A percentile compares a stretch with the other conserved stretches of the same genome.
phyloP scores from a whole-genome alignment of 92 coral and sea anemone genomes.

The Porites divaricata region DNA sequence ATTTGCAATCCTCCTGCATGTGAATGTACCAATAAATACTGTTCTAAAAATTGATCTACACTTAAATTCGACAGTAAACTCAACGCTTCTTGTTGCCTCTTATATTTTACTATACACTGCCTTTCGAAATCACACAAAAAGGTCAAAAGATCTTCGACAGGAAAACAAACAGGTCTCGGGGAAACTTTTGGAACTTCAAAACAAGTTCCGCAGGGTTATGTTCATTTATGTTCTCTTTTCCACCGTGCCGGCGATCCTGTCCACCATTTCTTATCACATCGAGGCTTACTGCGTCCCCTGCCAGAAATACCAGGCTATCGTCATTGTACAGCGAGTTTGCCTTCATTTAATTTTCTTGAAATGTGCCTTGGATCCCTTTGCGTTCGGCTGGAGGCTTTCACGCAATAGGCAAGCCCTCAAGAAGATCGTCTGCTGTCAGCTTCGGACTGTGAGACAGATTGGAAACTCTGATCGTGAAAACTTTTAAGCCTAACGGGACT shows the following conservation, averaged over 20 bases:
- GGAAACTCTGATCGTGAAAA: not conserved
- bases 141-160: not conserved
- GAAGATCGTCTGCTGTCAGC: conserved; percentile 5
- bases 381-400: conserved; percentile 39
- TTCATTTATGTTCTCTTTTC: conserved; percentile 34
- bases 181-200: conserved; percentile 20
- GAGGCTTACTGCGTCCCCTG: conserved; percentile 13
- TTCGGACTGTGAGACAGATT: not conserved
- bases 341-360: conserved; percentile 36
- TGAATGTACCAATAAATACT: not conserved
- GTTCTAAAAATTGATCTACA: conserved; percentile 29
- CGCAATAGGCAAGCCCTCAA: conserved; percentile 39
- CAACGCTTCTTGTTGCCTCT: not conserved
- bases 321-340: not conserved
- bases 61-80: conserved; percentile 34
- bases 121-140: conserved; percentile 21
- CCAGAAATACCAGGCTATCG: conserved; percentile 12
- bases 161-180: not conserved
- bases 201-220: conserved; percentile 25
- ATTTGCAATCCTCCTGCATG: conserved; percentile 13
- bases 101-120: conserved; percentile 30
- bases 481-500: not conserved
- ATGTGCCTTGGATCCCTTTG: conserved; percentile 39
- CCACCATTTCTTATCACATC: conserved; percentile 24
- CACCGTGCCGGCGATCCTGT: conserved; percentile 39